Evolutionary conservation across 2,113 vertebrate genomes (phyloP).

Genomic region (Raja brachyura): DNA sequence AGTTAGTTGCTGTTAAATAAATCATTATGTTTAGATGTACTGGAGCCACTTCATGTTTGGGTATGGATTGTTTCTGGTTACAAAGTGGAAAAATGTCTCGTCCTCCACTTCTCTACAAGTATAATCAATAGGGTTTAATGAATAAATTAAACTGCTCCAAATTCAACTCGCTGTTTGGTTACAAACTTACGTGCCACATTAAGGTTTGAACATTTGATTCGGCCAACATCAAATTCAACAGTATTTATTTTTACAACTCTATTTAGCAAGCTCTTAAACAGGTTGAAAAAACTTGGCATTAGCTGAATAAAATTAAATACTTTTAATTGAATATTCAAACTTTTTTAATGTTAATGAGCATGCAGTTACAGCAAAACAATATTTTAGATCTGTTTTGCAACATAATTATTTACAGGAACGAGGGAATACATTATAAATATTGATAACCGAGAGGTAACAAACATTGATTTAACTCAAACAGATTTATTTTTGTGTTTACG

Average conservation of each 20-base stretch:
- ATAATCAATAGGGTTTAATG: background rate
- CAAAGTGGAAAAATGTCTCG: background rate
- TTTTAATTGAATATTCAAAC: constrained; percentile 29
- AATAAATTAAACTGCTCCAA: background rate
- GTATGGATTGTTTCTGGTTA: background rate
- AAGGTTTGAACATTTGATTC: constrained; percentile 22
- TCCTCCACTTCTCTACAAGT: background rate
- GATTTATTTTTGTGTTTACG: constrained; percentile 33
- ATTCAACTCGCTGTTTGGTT: background rate
- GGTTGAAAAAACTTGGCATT: background rate
- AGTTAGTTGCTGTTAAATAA: background rate
- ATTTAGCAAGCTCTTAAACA: background rate
- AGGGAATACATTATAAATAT: constrained; percentile 32
- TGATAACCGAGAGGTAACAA: constrained; percentile 30
- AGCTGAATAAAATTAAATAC: constrained; percentile 22
- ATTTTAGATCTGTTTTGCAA: constrained; percentile 31
- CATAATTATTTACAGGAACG: constrained; percentile 13
- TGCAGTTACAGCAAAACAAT: constrained; percentile 33
- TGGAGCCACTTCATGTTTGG: background rate
- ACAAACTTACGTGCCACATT: background rate
- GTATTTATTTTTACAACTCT: constrained; percentile 20
- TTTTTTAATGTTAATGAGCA: constrained; percentile 28
- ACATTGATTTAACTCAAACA: constrained; percentile 28
- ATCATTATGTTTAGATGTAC: background rate
- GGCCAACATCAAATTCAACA: background rate